These are phyloP conservation scores for Ceratina australensis DNA, from an alignment of 1,140 invertebrate genomes.

Conservation along the genomic window DNA sequence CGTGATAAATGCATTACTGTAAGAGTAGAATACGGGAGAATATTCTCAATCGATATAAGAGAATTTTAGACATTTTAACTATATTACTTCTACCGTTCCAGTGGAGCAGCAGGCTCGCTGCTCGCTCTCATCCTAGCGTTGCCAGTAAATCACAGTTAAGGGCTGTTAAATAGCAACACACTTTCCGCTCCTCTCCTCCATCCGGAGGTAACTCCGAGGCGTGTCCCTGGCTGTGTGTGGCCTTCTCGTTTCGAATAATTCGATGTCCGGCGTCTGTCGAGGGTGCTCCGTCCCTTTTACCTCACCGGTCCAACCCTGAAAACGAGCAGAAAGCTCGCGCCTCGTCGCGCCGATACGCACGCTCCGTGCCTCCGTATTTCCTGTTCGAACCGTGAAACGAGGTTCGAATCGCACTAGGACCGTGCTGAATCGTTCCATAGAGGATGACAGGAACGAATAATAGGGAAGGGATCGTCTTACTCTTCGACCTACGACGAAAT, in stretches of 20 bases:
- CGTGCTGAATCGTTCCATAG: constrained; percentile 14
- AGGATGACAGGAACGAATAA: constrained; percentile 9
- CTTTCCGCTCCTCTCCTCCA: constrained; percentile 31
- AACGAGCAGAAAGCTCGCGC: background rate
- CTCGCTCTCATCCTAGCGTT: constrained; percentile 51
- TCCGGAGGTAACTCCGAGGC: constrained; percentile 49
- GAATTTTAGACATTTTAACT: too few species aligned
- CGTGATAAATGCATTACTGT: too few species aligned
- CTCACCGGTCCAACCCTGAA: constrained; percentile 8
- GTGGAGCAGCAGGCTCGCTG: constrained; percentile 60
- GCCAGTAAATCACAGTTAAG: constrained; percentile 76
- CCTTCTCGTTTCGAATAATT: constrained; percentile 43
- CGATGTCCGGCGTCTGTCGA: constrained; percentile 32
- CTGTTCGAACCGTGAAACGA: constrained; percentile 57
- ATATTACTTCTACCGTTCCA: too few species aligned
- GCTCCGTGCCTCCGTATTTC: constrained; percentile 30
- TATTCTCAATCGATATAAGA: too few species aligned
- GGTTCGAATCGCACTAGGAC: constrained; percentile 29
- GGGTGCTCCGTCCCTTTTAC: constrained; percentile 31
- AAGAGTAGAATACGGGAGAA: too few species aligned
- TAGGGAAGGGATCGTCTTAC: too few species aligned
- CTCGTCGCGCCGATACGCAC: background rate
- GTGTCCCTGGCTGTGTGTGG: constrained; percentile 65
- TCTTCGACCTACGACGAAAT: too few species aligned
- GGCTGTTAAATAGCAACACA: constrained; percentile 76